Evolutionary conservation across 2,888 invertebrate genomes (phyloP).

Genomic region (Platynereis dumerilii): DNA sequence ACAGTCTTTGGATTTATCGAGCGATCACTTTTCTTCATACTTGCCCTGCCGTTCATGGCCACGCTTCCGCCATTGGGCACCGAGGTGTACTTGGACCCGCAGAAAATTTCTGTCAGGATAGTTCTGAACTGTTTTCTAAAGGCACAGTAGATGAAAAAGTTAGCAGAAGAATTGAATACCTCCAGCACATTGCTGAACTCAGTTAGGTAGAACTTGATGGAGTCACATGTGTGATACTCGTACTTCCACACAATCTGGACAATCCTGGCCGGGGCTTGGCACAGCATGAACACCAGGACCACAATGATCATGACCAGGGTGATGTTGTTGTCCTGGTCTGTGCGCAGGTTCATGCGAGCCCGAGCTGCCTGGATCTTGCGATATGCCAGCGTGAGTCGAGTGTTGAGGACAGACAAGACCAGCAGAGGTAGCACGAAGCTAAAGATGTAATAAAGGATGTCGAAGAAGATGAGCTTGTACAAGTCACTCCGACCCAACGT

Average conservation of each 20-base stretch:
- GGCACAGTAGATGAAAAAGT: slow-evolving; percentile 33
- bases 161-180: slow-evolving; percentile 32
- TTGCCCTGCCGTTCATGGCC: no score
- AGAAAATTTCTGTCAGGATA: slow-evolving; percentile 13
- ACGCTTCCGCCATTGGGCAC: no score
- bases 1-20: no score
- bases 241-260: slow-evolving; percentile 28
- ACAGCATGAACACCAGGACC: slow-evolving; percentile 30
- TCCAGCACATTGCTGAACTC: slow-evolving; percentile 28
- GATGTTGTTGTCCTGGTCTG: slow-evolving; percentile 28
- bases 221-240: slow-evolving; percentile 5
- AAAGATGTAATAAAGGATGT: slow-evolving; percentile 32
- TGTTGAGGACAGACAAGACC: slow-evolving; percentile 28
- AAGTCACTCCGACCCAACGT: slow-evolving; percentile 9
- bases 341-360: slow-evolving; percentile 10
- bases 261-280: slow-evolving; percentile 29
- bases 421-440: slow-evolving; percentile 34
- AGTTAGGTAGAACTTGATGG: slow-evolving; percentile 12
- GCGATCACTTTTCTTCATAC: no score
- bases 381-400: slow-evolving; percentile 22
- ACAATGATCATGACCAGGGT: slow-evolving; percentile 32
- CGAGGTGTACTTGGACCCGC: neutral
- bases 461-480: slow-evolving; percentile 28
- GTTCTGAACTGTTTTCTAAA: slow-evolving; percentile 29
- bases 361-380: slow-evolving; percentile 15